Evolutionary conservation across 53 echinoderm and acorn worm genomes (phyloP).

Genomic region (Mesocentrotus franciscanus): DNA sequence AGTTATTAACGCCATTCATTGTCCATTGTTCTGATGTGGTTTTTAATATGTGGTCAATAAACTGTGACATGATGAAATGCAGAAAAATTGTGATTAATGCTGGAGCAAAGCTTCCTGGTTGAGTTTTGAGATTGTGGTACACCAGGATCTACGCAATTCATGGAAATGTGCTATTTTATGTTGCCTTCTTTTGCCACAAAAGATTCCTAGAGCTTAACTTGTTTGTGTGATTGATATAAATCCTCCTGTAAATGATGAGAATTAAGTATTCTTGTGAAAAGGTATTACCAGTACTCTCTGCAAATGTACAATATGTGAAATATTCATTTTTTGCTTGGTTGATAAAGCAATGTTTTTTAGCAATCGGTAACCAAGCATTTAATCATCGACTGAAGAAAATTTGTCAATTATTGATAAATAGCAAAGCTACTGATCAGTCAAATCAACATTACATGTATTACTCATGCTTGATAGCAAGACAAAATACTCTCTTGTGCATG

Average conservation of each 20-base stretch:
- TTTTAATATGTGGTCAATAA: slow-evolving; percentile 33
- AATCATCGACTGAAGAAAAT: no score
- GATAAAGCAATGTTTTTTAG: no score
- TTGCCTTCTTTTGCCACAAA: neutral
- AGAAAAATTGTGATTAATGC: slow-evolving; percentile 46
- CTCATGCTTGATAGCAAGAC: no score
- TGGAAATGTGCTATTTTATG: slow-evolving; percentile 8
- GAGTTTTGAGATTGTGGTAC: neutral
- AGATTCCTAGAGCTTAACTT: neutral
- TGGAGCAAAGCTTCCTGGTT: neutral
- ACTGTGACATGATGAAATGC: slow-evolving; percentile 45
- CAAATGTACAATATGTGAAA: neutral
- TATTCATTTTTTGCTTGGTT: neutral
- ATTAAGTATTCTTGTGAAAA: neutral
- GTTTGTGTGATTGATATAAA: neutral
- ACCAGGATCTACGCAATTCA: neutral
- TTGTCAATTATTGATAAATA: neutral
- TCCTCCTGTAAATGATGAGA: neutral
- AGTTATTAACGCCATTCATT: slow-evolving; percentile 44
- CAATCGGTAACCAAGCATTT: no score
- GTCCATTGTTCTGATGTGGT: slow-evolving; percentile 28
- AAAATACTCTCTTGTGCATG: neutral
- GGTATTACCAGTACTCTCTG: neutral
- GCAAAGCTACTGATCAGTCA: neutral
- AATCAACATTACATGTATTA: neutral